These are phyloP conservation scores for Todiramphus saurophagus DNA, from an alignment of 2,113 vertebrate species.

Conservation along the genomic window DNA sequence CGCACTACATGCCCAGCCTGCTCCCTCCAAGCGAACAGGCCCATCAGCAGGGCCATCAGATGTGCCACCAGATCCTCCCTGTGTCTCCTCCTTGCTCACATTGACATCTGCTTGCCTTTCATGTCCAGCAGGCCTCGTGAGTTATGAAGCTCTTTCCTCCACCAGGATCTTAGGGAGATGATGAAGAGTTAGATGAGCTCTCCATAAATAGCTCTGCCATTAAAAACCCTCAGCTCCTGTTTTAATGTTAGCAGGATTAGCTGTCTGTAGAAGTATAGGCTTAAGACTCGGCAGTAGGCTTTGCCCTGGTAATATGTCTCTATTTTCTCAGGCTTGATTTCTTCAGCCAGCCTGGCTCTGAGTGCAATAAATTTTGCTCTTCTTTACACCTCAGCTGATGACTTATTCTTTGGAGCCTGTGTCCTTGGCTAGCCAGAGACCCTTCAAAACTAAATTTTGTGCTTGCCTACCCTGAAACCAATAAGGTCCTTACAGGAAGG, in stretches of 20 bases:
- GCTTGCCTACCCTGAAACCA: constrained; percentile 13
- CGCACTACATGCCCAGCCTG: neutral
- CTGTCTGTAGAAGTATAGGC: neutral
- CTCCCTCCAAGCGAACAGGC: accelerated
- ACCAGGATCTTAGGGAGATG: neutral
- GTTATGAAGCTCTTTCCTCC: neutral
- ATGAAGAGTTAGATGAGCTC: constrained; percentile 34
- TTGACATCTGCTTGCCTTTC: constrained; percentile 44
- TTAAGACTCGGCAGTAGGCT: neutral
- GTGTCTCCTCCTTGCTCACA: neutral
- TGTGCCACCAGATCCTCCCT: neutral
- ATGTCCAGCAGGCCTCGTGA: neutral
- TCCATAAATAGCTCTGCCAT: constrained; percentile 54
- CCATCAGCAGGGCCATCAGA: neutral
- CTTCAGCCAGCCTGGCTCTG: constrained; percentile 18
- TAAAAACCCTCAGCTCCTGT: constrained; percentile 10
- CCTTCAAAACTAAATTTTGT: constrained; percentile 29
- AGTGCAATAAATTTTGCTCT: constrained; percentile 46
- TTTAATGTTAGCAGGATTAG: constrained; percentile 47
- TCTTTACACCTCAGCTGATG: constrained; percentile 52
- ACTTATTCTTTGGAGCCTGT: constrained; percentile 29
- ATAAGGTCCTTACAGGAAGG: neutral
- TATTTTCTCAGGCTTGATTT: constrained; percentile 60
- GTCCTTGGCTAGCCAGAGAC: constrained; percentile 53
- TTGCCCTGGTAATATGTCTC: constrained; percentile 58